phyloP scores from a whole-genome alignment of 2,888 invertebrate genomes.

The Drosophila pullipes region DNA sequence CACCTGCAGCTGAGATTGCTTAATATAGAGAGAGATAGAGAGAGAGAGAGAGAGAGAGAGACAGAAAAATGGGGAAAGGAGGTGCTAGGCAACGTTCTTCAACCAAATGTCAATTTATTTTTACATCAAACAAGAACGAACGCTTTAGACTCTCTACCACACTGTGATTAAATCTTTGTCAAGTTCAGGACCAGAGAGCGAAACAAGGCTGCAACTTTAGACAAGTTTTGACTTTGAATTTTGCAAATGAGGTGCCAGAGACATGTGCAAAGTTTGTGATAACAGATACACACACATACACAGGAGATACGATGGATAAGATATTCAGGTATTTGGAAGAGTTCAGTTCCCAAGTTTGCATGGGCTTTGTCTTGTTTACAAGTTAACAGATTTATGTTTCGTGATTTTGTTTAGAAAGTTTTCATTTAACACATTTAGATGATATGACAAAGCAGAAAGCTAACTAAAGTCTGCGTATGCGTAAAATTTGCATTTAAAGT shows the following conservation, averaged over 20 bases:
- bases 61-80: background rate
- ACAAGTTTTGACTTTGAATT: slow-evolving; percentile 81
- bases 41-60: background rate
- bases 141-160: slow-evolving; percentile 31
- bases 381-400: slow-evolving; percentile 76
- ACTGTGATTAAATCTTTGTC: slow-evolving; percentile 18
- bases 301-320: slow-evolving; percentile 1
- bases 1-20: slow-evolving; percentile 58
- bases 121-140: slow-evolving; percentile 61
- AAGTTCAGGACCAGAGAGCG: background rate
- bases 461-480: background rate
- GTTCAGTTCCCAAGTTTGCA: slow-evolving; percentile 7
- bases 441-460: slow-evolving; percentile 27
- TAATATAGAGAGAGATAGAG: background rate
- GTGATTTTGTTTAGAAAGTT: slow-evolving; percentile 69
- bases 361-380: slow-evolving; percentile 61
- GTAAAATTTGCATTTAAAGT: background rate
- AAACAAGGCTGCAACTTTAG: slow-evolving; percentile 57
- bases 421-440: slow-evolving; percentile 53
- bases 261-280: slow-evolving; percentile 73
- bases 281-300: slow-evolving; percentile 35
- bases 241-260: slow-evolving; percentile 77
- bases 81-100: slow-evolving; percentile 38
- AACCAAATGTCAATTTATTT: slow-evolving; percentile 80
- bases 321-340: slow-evolving; percentile 32